Evolutionary conservation across 2,888 invertebrate genomes (phyloP).

Genomic region (Agrilus biguttatus): DNA sequence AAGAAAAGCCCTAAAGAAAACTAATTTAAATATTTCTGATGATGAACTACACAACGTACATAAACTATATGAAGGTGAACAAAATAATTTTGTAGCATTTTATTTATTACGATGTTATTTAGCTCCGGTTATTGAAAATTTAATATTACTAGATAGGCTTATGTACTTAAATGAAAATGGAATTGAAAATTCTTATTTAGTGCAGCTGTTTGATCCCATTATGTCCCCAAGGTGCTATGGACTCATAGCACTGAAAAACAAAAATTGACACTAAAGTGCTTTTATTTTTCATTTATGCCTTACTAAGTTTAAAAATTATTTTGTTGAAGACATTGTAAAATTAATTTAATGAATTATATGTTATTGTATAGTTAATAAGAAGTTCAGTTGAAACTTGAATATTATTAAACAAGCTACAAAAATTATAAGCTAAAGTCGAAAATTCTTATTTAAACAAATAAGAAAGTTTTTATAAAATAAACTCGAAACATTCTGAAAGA

Average conservation of each 20-base stretch:
- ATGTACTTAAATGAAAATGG: constrained; percentile 58
- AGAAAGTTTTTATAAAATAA: too few species aligned
- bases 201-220: constrained; percentile 71
- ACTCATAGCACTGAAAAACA: constrained; percentile 44
- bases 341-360: too few species aligned
- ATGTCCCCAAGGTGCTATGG: constrained; percentile 73
- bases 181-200: constrained; percentile 43
- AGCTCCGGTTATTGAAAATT: constrained; percentile 66
- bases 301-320: not conserved
- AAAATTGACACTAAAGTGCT: too few species aligned
- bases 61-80: constrained; percentile 36
- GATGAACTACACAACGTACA: constrained; percentile 32
- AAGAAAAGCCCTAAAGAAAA: constrained; percentile 46
- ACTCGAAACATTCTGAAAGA: too few species aligned
- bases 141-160: constrained; percentile 70
- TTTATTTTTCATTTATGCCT: too few species aligned
- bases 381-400: too few species aligned
- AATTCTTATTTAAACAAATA: too few species aligned
- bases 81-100: constrained; percentile 43
- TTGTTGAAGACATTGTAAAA: not conserved
- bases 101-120: constrained; percentile 62
- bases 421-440: too few species aligned
- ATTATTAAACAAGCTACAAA: too few species aligned
- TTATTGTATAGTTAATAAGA: too few species aligned
- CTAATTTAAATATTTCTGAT: constrained; percentile 38